Conservation (phyloP, 1,140 invertebrate species). For the Pseudomyrmex gracilis region DNA sequence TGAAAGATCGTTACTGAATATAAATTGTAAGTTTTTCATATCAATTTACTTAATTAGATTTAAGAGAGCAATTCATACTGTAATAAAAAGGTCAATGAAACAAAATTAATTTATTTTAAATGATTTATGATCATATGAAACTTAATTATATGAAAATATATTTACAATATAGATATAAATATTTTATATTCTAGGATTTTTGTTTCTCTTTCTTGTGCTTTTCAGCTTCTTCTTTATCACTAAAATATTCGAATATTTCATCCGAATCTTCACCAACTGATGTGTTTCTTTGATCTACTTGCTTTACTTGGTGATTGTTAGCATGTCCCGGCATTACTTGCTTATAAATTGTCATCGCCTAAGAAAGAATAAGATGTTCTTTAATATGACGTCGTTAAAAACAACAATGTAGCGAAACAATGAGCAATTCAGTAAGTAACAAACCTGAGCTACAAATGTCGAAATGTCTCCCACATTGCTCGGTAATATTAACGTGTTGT, state of each 20-base stretch:
- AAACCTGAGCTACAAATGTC: constrained; percentile 93
- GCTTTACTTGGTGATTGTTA: neutral
- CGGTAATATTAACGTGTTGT: constrained; percentile 98
- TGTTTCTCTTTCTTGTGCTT: constrained; percentile 73
- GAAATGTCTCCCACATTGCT: constrained; percentile 95
- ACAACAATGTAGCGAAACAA: constrained; percentile 10
- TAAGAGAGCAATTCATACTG: constrained; percentile 7
- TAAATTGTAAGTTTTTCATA: neutral
- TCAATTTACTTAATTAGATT: neutral
- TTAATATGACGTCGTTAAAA: constrained; percentile 36
- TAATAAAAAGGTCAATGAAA: neutral
- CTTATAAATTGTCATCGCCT: constrained; percentile 91
- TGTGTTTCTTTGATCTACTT: constrained; percentile 51
- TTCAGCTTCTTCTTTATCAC: constrained; percentile 86
- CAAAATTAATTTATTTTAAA: constrained; percentile 9
- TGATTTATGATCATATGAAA: neutral
- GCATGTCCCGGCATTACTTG: constrained; percentile 84
- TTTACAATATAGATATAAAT: constrained; percentile 61
- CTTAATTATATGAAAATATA: constrained; percentile 59
- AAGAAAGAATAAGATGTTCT: constrained; percentile 71
- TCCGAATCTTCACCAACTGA: constrained; percentile 30
- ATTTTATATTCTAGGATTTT: constrained; percentile 72
- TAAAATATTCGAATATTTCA: constrained; percentile 85
- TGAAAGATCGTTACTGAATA: neutral
- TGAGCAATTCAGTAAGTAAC: neutral